These are phyloP conservation scores for Pomatorhinus ruficollis DNA, from an alignment of 2,113 vertebrate genomes.

Conservation along the genomic window DNA sequence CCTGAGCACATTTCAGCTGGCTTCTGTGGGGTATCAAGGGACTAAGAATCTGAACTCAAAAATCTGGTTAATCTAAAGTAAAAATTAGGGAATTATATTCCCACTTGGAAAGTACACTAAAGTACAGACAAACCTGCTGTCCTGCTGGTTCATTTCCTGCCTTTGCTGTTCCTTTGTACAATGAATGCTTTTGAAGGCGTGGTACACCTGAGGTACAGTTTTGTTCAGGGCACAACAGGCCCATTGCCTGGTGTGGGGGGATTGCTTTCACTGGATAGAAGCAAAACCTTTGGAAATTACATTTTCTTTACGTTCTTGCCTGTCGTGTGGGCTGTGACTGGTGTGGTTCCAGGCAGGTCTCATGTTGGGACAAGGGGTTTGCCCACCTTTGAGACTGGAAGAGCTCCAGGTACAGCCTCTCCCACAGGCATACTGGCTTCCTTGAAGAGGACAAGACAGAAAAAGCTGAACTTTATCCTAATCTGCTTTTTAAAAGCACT, in stretches of 20 bases:
- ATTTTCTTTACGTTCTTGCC: not conserved
- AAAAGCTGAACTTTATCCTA: not conserved
- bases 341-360: not conserved
- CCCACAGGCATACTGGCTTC: not conserved
- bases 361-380: not conserved
- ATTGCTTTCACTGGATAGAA: not conserved
- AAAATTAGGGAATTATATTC: not conserved
- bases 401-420: not conserved
- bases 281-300: not conserved
- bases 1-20: not conserved
- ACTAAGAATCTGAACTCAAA: not conserved
- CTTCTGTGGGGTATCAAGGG: not conserved
- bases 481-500: not conserved
- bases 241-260: accelerated
- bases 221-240: too few species aligned
- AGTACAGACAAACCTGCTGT: not conserved
- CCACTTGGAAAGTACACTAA: not conserved
- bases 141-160: not conserved
- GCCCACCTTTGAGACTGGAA: not conserved
- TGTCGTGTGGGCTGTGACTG: not conserved
- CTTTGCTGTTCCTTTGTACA: not conserved
- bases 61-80: not conserved
- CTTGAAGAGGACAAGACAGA: not conserved
- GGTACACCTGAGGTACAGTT: not conserved
- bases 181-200: not conserved